Evolutionary conservation across 1,140 invertebrate genomes (phyloP).

Genomic region (Meloidogyne hapla): DNA sequence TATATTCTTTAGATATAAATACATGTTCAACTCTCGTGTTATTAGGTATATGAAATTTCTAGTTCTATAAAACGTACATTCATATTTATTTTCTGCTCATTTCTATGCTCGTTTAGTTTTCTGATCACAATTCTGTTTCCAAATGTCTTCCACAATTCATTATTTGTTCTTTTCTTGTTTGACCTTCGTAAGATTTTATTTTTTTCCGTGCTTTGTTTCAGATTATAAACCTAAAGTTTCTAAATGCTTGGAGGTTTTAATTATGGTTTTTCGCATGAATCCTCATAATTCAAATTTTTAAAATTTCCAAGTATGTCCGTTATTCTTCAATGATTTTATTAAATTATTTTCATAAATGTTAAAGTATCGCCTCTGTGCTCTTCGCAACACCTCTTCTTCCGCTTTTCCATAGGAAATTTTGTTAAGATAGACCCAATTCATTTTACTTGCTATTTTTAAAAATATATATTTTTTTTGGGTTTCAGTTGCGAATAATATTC

Average conservation of each 20-base stretch:
- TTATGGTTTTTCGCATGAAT: not conserved
- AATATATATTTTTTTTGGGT: not conserved
- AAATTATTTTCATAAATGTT: not conserved
- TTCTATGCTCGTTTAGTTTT: too few relatives aligned
- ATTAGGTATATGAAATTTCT: too few relatives aligned
- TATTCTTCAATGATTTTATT: not conserved
- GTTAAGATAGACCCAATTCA: too few relatives aligned
- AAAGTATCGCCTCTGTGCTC: not conserved
- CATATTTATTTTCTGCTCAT: too few relatives aligned
- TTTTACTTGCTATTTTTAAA: not conserved
- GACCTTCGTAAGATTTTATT: not conserved
- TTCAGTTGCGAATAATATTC: not conserved
- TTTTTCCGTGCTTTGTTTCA: not conserved
- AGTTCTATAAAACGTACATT: too few relatives aligned
- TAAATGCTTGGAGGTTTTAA: not conserved
- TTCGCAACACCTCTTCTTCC: not conserved
- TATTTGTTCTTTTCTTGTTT: not conserved
- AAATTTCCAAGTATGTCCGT: not conserved
- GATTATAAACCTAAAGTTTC: not conserved
- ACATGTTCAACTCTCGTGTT: too few relatives aligned
- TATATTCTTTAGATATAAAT: too few relatives aligned
- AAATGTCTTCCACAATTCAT: not conserved
- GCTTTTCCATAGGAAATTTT: too few relatives aligned
- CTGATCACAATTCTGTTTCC: too few relatives aligned
- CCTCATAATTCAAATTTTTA: not conserved